A percentile compares a stretch with the other conserved stretches of the same genome.
These are phyloP conservation scores for Chascanopsetta lugubris DNA, from an alignment of 2,113 vertebrate genomes.

Conservation along the genomic window DNA sequence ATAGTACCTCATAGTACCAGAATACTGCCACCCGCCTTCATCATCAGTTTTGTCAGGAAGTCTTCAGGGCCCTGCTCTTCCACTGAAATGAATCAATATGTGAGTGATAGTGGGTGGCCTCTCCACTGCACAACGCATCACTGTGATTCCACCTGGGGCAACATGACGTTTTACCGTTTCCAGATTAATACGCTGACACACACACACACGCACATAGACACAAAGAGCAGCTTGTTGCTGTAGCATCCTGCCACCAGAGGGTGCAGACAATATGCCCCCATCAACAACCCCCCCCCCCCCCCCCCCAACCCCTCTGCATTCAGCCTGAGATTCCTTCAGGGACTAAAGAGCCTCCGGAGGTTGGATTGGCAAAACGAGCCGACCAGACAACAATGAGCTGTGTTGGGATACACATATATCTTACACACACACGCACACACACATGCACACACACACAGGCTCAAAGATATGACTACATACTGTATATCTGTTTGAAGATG, in stretches of 20 bases:
- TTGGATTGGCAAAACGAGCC: slow-evolving; percentile 41
- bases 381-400: slow-evolving; percentile 54
- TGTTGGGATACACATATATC: slow-evolving; percentile 31
- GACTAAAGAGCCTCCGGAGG: slow-evolving; percentile 67
- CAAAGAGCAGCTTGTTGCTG: slow-evolving; percentile 59
- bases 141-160: slow-evolving; percentile 61
- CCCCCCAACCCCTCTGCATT: slow-evolving; percentile 46
- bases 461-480: slow-evolving; percentile 37
- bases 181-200: slow-evolving; percentile 28
- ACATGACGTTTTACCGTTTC: slow-evolving; percentile 22
- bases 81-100: slow-evolving; percentile 55
- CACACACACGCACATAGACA: slow-evolving; percentile 24
- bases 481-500: slow-evolving; percentile 32
- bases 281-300: too few species aligned
- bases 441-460: slow-evolving; percentile 16
- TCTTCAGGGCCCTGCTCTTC: slow-evolving; percentile 37
- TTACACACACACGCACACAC: slow-evolving; percentile 10
- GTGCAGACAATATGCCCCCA: slow-evolving; percentile 80
- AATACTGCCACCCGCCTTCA: slow-evolving; percentile 33
- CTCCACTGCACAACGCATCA: slow-evolving; percentile 40
- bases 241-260: slow-evolving; percentile 80
- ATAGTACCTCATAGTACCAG: background rate
- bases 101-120: slow-evolving; percentile 66
- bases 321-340: slow-evolving; percentile 54
- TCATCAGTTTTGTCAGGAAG: slow-evolving; percentile 58